Evolutionary conservation across 2,113 vertebrate genomes (phyloP).

Genomic region (Zeus faber): DNA sequence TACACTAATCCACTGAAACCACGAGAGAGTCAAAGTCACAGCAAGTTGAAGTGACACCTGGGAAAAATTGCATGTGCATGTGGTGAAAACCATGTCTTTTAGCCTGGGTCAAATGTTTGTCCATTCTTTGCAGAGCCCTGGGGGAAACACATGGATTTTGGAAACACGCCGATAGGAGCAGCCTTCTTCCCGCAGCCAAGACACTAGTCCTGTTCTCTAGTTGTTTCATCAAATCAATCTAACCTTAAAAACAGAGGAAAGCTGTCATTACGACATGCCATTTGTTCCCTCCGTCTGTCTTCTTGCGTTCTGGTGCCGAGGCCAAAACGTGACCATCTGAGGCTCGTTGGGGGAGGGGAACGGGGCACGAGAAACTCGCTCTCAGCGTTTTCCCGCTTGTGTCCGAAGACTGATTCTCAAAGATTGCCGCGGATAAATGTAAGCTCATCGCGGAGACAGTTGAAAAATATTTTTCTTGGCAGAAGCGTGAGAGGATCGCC

Average conservation of each 20-base stretch:
- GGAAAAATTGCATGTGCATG: no score
- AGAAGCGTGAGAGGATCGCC: slow-evolving; percentile 17
- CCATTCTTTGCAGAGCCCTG: no score
- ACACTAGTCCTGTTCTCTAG: no score
- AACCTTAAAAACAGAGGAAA: not conserved
- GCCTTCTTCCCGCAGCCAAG: no score
- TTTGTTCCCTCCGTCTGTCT: not conserved
- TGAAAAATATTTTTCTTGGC: slow-evolving; percentile 25
- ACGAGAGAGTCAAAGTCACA: no score
- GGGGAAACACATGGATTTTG: no score
- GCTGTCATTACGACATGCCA: not conserved
- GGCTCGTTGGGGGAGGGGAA: not conserved
- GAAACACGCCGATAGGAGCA: no score
- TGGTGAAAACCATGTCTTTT: no score
- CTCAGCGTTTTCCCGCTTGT: not conserved
- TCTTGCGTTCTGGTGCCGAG: not conserved
- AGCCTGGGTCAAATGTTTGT: no score
- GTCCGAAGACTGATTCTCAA: not conserved
- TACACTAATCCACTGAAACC: no score
- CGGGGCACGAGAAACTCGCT: not conserved
- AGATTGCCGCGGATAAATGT: slow-evolving; percentile 9
- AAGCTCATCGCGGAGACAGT: slow-evolving; percentile 13
- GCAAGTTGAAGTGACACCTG: no score
- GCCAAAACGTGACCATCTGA: not conserved
- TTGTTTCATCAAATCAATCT: not conserved